A percentile compares a stretch with the other conserved stretches of the same genome.
These are phyloP conservation scores for Luscinia megarhynchos DNA, from an alignment of 2,797 vertebrate genomes.

Conservation along the genomic window DNA sequence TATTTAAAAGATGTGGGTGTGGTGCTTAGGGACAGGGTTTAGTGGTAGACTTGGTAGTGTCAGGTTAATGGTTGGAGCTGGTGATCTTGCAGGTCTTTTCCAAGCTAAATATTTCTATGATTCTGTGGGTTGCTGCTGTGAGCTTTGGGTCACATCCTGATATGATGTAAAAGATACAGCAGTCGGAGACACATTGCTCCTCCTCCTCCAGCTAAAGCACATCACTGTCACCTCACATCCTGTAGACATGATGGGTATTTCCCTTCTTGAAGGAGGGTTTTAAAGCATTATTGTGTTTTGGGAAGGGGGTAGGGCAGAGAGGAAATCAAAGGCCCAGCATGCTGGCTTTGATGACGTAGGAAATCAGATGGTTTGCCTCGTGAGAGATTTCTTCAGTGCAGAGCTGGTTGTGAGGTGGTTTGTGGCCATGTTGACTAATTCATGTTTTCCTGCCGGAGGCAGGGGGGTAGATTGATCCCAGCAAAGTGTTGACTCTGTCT, in stretches of 20 bases:
- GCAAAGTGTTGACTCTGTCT: neutral
- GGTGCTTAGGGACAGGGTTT: neutral
- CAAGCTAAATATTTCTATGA: neutral
- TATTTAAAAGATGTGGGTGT: neutral
- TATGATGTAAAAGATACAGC: neutral
- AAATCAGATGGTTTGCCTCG: neutral
- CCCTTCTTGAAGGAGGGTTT: neutral
- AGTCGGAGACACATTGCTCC: fast-evolving
- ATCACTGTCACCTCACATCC: conserved; percentile 5
- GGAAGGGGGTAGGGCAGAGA: neutral
- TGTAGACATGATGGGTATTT: neutral
- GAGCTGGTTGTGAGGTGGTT: neutral
- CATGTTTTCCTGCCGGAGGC: fast-evolving
- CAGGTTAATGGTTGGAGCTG: neutral
- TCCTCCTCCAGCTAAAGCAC: neutral
- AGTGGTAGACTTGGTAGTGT: neutral
- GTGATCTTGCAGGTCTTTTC: neutral
- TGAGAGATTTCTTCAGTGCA: neutral
- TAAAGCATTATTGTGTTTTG: neutral
- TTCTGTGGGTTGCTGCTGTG: fast-evolving
- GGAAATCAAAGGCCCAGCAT: neutral
- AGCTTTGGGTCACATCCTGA: neutral
- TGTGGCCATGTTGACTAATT: neutral
- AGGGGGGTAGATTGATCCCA: neutral
- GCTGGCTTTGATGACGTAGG: neutral